These are phyloP conservation scores for Natator depressus DNA, from an alignment of 2,113 vertebrate species.

Conservation along the genomic window DNA sequence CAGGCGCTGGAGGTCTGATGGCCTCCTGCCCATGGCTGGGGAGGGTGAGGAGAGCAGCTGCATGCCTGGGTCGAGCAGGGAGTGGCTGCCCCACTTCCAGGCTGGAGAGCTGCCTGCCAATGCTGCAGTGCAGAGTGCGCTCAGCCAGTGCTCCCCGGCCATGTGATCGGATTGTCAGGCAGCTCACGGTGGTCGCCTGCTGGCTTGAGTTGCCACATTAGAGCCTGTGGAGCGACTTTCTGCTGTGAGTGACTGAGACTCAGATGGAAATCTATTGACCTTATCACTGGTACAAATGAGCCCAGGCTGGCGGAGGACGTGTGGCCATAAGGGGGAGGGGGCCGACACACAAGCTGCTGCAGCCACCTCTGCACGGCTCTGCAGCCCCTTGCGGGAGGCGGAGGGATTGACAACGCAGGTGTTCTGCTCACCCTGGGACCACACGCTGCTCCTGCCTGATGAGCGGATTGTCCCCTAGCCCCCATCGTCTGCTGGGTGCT, in stretches of 20 bases:
- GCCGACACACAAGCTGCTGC: not conserved
- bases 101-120: not conserved
- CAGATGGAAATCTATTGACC: not conserved
- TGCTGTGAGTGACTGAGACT: not conserved
- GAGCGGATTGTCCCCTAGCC: not conserved
- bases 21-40: not conserved
- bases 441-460: not conserved
- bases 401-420: not conserved
- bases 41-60: slow-evolving; percentile 17
- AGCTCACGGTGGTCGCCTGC: not conserved
- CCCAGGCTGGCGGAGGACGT: not conserved
- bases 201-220: not conserved
- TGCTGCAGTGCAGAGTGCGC: not conserved
- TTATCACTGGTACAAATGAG: not conserved
- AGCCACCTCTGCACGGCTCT: not conserved
- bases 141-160: not conserved
- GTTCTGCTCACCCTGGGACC: not conserved
- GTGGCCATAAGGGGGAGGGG: not conserved
- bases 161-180: not conserved
- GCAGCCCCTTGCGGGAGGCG: not conserved
- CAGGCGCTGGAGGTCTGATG: no score
- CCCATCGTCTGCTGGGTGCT: not conserved
- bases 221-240: not conserved
- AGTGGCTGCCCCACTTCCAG: not conserved
- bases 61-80: not conserved